These are phyloP conservation scores for Phylloscopus whistleri DNA, from an alignment of 2,113 vertebrate genomes.

Conservation along the genomic window DNA sequence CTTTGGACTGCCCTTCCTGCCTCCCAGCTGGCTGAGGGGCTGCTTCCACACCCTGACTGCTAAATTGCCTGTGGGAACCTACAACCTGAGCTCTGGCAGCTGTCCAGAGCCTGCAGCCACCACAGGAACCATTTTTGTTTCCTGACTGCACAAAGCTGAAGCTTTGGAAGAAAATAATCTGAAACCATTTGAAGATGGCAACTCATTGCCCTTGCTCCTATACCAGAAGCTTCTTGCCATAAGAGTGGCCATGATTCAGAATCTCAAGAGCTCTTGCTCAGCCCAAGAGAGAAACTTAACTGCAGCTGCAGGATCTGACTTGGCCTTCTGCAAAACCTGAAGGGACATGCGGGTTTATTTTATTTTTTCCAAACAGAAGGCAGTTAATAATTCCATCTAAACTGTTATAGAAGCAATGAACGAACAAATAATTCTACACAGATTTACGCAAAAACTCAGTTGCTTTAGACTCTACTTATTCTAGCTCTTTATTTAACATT, in stretches of 20 bases:
- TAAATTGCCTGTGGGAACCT: neutral
- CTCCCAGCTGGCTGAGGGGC: neutral
- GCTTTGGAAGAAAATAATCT: neutral
- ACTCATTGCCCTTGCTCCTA: neutral
- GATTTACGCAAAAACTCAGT: neutral
- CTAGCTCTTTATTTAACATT: neutral
- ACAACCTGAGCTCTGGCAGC: neutral
- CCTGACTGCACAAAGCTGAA: neutral
- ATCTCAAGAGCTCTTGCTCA: neutral
- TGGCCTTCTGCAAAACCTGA: neutral
- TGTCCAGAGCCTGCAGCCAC: neutral
- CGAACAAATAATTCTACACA: neutral
- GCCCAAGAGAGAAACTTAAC: neutral
- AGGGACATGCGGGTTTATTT: fast-evolving
- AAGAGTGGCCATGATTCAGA: neutral
- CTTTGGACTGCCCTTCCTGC: no score
- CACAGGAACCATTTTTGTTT: neutral
- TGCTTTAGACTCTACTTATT: neutral
- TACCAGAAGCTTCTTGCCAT: neutral
- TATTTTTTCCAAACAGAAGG: neutral
- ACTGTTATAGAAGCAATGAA: neutral
- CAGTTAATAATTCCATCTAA: neutral
- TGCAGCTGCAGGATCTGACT: neutral
- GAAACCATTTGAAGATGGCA: neutral
- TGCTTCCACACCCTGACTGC: neutral